A percentile compares a stretch with the other conserved stretches of the same genome.
Evolutionary conservation across 1,140 invertebrate genomes (phyloP).

Genomic region (Solenopsis fugax): DNA sequence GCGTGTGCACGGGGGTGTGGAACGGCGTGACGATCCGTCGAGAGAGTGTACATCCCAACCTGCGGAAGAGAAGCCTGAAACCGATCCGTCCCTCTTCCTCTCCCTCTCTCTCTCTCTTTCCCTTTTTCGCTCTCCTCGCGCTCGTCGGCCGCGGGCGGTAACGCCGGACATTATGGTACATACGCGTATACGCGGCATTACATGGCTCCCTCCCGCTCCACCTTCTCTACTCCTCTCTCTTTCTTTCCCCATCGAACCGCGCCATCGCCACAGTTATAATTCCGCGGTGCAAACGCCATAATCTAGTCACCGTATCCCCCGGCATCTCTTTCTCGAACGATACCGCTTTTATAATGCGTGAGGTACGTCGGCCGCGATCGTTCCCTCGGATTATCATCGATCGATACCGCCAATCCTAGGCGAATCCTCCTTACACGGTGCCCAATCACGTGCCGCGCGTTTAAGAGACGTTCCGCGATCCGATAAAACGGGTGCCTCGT

Average conservation of each 20-base stretch:
- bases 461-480: constrained; percentile 38
- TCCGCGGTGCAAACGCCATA: constrained; percentile 83
- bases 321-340: constrained; percentile 73
- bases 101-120: constrained; percentile 65
- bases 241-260: constrained; percentile 36
- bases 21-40: constrained; percentile 64
- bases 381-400: constrained; percentile 81
- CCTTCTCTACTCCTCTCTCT: constrained; percentile 15
- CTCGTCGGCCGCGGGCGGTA: constrained; percentile 55
- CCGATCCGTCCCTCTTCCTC: constrained; percentile 61
- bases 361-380: constrained; percentile 73
- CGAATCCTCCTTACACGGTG: constrained; percentile 74
- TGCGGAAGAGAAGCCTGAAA: constrained; percentile 71
- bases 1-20: constrained; percentile 60
- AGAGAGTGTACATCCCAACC: constrained; percentile 63
- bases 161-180: constrained; percentile 78
- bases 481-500: constrained; percentile 40
- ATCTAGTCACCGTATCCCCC: constrained; percentile 81
- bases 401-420: constrained; percentile 74
- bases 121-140: constrained; percentile 62
- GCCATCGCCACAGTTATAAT: constrained; percentile 78
- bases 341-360: constrained; percentile 82
- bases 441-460: constrained; percentile 63
- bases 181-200: constrained; percentile 77
- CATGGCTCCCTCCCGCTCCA: constrained; percentile 58